Percentiles rank a stretch among this genome's conserved stretches.
Conservation (phyloP, 2,888 invertebrate species). For the Elysia crispata region DNA sequence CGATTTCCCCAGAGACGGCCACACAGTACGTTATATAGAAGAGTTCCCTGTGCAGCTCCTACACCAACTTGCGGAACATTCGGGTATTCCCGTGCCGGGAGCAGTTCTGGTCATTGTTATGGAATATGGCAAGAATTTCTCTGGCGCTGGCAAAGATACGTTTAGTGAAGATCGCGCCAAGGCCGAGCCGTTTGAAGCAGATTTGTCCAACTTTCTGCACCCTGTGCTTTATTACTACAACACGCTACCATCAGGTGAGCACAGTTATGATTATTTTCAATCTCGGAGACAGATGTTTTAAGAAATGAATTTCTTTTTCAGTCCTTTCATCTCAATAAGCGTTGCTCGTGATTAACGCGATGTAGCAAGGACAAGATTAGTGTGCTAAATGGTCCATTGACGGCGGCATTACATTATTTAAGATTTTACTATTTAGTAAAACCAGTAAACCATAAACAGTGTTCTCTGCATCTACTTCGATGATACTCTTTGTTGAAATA, state of each 20-base stretch:
- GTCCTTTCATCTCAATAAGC: too few relatives aligned
- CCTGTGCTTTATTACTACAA: slow-evolving; percentile 78
- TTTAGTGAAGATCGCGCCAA: slow-evolving; percentile 77
- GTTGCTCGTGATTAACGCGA: too few relatives aligned
- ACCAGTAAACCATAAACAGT: too few relatives aligned
- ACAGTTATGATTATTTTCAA: too few relatives aligned
- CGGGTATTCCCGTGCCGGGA: slow-evolving; percentile 69
- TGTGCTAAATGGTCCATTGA: too few relatives aligned
- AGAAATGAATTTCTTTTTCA: too few relatives aligned
- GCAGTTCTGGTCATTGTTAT: slow-evolving; percentile 74
- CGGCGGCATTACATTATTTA: too few relatives aligned
- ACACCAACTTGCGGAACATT: slow-evolving; percentile 67
- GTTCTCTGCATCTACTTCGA: too few relatives aligned
- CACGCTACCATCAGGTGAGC: slow-evolving; percentile 75
- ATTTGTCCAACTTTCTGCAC: slow-evolving; percentile 78
- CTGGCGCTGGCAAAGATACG: slow-evolving; percentile 77
- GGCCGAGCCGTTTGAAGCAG: slow-evolving; percentile 76
- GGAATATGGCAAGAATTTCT: slow-evolving; percentile 78
- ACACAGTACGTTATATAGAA: slow-evolving; percentile 72
- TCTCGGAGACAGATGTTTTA: too few relatives aligned
- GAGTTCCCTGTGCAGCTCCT: slow-evolving; percentile 77
- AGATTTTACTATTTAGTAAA: too few relatives aligned
- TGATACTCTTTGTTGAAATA: too few relatives aligned
- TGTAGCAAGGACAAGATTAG: too few relatives aligned
- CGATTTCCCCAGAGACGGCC: slow-evolving; percentile 59